Evolutionary conservation across 2,113 vertebrate genomes (phyloP).

Genomic region (Rafetus swinhoei): DNA sequence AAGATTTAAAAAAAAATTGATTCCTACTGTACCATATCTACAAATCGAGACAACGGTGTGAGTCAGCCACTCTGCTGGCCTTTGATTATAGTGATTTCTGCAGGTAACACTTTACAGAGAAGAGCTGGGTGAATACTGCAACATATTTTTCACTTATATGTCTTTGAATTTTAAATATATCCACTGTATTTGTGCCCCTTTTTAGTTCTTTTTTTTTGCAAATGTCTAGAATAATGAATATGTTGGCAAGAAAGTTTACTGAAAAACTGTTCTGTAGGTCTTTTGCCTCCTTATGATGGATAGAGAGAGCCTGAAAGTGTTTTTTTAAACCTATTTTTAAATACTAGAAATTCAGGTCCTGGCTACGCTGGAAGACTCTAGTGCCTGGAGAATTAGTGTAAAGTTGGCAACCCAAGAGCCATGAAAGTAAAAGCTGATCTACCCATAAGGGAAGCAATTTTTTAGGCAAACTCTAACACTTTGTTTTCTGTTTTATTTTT

Average conservation of each 20-base stretch:
- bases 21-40: not conserved
- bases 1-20: not conserved
- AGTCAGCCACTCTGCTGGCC: not conserved
- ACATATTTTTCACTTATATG: not conserved
- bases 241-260: not conserved
- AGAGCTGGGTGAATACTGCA: not conserved
- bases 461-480: not conserved
- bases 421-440: not conserved
- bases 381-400: not conserved
- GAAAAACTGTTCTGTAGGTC: not conserved
- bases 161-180: not conserved
- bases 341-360: not conserved
- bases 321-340: not conserved
- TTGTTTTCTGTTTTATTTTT: not conserved
- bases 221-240: not conserved
- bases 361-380: not conserved
- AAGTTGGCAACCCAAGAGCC: not conserved
- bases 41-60: not conserved
- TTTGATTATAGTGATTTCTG: not conserved
- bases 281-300: not conserved
- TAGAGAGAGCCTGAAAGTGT: not conserved
- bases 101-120: accelerated
- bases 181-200: not conserved
- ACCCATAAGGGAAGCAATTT: not conserved
- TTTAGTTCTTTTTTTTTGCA: not conserved